Conservation (phyloP, 2,797 vertebrate species). For the Tauraco hartlaubi region DNA sequence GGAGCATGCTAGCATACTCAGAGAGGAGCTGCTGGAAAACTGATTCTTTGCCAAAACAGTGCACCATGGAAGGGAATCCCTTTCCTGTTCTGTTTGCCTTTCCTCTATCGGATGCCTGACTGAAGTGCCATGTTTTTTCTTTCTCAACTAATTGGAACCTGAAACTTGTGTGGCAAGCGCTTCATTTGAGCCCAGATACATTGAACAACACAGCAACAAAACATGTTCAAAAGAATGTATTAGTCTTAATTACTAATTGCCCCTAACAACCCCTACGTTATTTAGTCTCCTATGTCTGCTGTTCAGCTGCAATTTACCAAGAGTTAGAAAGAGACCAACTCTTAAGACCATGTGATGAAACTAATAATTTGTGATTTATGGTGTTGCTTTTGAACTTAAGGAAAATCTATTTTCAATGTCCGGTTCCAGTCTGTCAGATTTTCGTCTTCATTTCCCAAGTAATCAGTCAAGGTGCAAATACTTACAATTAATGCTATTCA, state of each 20-base stretch:
- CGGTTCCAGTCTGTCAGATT: constrained; percentile 44
- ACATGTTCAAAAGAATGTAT: not conserved
- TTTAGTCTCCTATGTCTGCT: not conserved
- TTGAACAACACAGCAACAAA: not conserved
- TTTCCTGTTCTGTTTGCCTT: not conserved
- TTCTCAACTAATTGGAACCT: not conserved
- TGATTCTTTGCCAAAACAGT: not conserved
- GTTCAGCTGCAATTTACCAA: constrained; percentile 3
- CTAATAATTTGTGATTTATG: constrained; percentile 67
- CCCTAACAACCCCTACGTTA: not conserved
- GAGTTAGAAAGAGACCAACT: not conserved
- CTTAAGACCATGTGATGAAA: constrained; percentile 8
- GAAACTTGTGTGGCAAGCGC: not conserved
- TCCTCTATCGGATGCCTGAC: not conserved
- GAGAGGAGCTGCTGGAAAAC: not conserved
- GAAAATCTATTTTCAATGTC: constrained; percentile 68
- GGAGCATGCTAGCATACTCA: no score
- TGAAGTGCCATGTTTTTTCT: not conserved
- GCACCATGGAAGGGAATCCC: not conserved
- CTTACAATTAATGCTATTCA: constrained; percentile 53
- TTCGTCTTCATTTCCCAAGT: constrained; percentile 56
- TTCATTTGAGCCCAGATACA: not conserved
- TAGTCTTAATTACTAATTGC: constrained; percentile 31
- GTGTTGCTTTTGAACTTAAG: constrained; percentile 65
- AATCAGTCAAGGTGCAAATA: constrained; percentile 67